These are phyloP conservation scores for Rhimphoctona megacephalus DNA, from an alignment of 2,888 invertebrate genomes.

Conservation along the genomic window DNA sequence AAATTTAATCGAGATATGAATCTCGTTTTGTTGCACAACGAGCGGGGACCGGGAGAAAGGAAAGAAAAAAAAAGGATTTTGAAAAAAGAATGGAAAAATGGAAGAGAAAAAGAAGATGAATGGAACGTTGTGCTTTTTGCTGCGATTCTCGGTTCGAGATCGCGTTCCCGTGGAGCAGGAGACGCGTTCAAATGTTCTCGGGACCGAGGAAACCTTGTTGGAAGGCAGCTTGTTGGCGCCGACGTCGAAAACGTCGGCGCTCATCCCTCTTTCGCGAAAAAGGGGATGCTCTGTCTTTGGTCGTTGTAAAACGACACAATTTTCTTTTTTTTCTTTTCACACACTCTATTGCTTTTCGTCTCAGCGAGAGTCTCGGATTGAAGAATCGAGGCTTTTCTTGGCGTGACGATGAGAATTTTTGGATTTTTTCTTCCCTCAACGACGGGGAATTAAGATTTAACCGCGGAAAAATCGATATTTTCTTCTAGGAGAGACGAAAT, in stretches of 20 bases:
- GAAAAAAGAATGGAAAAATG: neutral
- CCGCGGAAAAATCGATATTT: neutral
- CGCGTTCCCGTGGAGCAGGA: conserved; percentile 20
- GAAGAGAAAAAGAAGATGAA: neutral
- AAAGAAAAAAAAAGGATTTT: conserved; percentile 11
- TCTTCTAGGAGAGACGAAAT: neutral
- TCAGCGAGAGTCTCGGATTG: neutral
- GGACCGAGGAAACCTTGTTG: conserved; percentile 14
- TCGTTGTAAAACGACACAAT: conserved; percentile 50
- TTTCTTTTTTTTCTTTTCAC: conserved; percentile 70
- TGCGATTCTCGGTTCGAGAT: conserved; percentile 71
- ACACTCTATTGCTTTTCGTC: conserved; percentile 57
- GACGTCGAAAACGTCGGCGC: conserved; percentile 80
- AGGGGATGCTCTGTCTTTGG: conserved; percentile 69
- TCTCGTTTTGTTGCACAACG: conserved; percentile 81
- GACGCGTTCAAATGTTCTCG: conserved; percentile 15
- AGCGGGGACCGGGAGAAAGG: conserved; percentile 8
- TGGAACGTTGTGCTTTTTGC: conserved; percentile 76
- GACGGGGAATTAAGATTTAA: neutral
- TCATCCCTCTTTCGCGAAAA: conserved; percentile 69
- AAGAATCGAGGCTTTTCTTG: neutral
- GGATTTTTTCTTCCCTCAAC: conserved; percentile 2
- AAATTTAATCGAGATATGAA: conserved; percentile 83
- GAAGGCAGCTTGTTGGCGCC: conserved; percentile 80
- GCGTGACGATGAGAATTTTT: neutral